Percentiles rank a stretch among this genome's conserved stretches.
These are phyloP conservation scores for Agrotis puta DNA, from an alignment of 2,888 invertebrate species.

Conservation along the genomic window DNA sequence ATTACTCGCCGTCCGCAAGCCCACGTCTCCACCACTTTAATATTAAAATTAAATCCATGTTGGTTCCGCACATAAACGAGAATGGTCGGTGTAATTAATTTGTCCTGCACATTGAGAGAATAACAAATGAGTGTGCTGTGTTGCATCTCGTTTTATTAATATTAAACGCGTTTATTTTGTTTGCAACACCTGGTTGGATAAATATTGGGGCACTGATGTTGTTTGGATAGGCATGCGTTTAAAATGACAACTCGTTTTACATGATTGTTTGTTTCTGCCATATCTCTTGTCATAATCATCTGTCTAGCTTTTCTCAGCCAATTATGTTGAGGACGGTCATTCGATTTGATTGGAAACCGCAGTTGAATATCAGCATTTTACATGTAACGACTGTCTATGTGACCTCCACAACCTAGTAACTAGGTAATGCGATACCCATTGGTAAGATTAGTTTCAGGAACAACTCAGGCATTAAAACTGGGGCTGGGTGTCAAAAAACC, in stretches of 20 bases:
- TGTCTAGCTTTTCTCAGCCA: too few species aligned
- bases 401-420: too few species aligned
- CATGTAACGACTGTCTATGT: too few species aligned
- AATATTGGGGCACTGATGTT: constrained; percentile 11
- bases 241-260: not conserved
- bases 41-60: constrained; percentile 50
- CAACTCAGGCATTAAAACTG: too few species aligned
- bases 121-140: constrained; percentile 54
- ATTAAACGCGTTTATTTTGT: constrained; percentile 29
- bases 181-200: constrained; percentile 22
- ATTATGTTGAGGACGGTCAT: too few species aligned
- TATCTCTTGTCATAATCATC: too few species aligned
- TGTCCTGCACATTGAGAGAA: constrained; percentile 56
- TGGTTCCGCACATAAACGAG: constrained; percentile 47
- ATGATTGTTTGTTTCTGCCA: not conserved
- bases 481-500: too few species aligned
- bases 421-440: too few species aligned
- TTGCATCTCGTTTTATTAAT: constrained; percentile 52
- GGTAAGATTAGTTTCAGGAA: too few species aligned
- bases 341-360: too few species aligned
- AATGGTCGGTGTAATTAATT: constrained; percentile 58
- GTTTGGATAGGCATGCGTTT: not conserved
- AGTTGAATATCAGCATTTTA: too few species aligned
- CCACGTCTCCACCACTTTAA: constrained; percentile 1
- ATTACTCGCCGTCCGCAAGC: too few species aligned